phyloP scores from a whole-genome alignment of 2,113 vertebrate species.

The Serilophus lunatus region DNA sequence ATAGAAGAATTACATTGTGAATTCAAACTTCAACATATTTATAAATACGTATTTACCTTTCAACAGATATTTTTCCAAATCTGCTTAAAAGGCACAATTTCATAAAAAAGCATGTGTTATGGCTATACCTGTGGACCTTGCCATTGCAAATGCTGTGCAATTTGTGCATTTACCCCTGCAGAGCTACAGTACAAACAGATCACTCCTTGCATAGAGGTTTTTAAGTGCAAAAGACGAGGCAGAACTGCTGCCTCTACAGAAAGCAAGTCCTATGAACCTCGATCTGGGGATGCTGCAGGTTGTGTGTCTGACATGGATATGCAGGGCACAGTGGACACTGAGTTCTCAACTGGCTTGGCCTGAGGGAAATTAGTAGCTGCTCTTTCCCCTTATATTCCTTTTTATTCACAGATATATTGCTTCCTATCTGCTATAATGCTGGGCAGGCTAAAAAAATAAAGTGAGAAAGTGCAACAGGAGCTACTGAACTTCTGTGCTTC shows the following conservation, averaged over 20 bases:
- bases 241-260: neutral
- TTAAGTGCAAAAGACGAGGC: neutral
- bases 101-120: neutral
- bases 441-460: neutral
- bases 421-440: neutral
- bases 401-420: neutral
- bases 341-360: neutral
- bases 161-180: accelerated
- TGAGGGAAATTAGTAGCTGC: neutral
- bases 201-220: neutral
- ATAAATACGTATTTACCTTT: neutral
- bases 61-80: neutral
- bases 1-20: neutral
- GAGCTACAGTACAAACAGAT: neutral
- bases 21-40: neutral
- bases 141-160: neutral
- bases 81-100: neutral
- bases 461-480: neutral
- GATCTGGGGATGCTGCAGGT: accelerated
- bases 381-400: neutral
- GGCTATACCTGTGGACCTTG: neutral
- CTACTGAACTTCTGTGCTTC: neutral
- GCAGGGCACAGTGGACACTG: neutral
- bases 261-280: neutral
- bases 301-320: accelerated